Evolutionary conservation across 2,113 vertebrate genomes (phyloP), one percentile per base, ranked within the genome.

Genomic region (Agapornis roseicollis): DNA sequence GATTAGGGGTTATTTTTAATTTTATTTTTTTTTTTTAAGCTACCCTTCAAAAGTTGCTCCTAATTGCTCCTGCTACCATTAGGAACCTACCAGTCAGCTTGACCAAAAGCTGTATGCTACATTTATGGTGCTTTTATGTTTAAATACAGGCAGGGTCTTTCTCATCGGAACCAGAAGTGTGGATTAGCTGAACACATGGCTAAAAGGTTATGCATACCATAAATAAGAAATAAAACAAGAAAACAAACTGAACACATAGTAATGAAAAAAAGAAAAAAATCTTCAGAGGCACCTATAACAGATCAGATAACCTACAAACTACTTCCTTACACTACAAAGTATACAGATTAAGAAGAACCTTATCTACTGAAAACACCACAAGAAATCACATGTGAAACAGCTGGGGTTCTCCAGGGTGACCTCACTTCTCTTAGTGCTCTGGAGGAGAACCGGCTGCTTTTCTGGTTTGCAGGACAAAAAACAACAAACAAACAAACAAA

Each of bases 401-500:
- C 85, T 58, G 61, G 63, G 47, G 33, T 61, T 88, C 81, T 69
- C 52, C 61, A 76, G 41, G 74, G 58, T 69, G 63, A 91, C 63
- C 49, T 80, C 39, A 50, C 37, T 91, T 70, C 63, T 46, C 17
- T 52, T 13, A 17, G 13, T 68, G 41, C 8, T 56, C 56, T 80
- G 53, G 35, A 55, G 53, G 18, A 82, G 63, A 90, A 77, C 47
- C 44, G 31, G 24, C 31, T 44, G 61, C 14, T 85, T 27, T 35
- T 27, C 42, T 76, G 46, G 31, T 85, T 44, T 8, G 1, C 2
- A 4, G 25, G 18, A 10, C 0, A 2, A 1, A 11, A 28, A 52
- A 16, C 27, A 28, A 27, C 27, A 15, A 27, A 27, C 14, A 27
- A 50, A 11, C 18, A 46, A 19, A 19, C 7, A 44, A 44, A 1